Base-by-base conservation (phyloP, 1,140 invertebrate genomes). In the Monomorium pharaonis region DNA sequence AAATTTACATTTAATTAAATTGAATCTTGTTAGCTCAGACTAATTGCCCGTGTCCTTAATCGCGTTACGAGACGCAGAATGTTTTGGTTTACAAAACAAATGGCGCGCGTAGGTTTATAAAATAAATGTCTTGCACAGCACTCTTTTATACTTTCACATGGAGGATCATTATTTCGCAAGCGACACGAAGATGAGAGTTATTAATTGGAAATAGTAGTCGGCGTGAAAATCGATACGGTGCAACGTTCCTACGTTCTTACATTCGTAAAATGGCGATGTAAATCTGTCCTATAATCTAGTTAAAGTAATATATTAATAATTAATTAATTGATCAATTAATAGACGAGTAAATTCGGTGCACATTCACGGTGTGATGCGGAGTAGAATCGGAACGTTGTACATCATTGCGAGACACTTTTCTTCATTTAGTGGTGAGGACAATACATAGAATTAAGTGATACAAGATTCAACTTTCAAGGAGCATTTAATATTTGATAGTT, bases 121-220 rank as follows among this genome's bases (percentile, higher is more conserved):
- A n/a, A n/a, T n/a, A n/a, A n/a, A n/a, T n/a, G n/a, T 9, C n/a
- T 67, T 33, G 37, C n/a, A 16, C 21, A 16, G 21, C 51, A 5
- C 7, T 21, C 51, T 74, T 72, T n/a, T n/a, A n/a, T 58, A 44
- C 24, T 44, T 47, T 83, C 24, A 16, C 9, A n/a, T 24, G 44
- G 16, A 18, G n/a, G 24, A 10, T 58, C 37, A 47, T 74, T 69
- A 58, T 47, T 37, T 47, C 18, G 21, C 67, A 54, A 56, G 49
- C 65, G 62, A 27, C 30, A 60, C 21, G 67, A 83, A 74, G 37
- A 60, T 24, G 67, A 83, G 51, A 58, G 42, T 74, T 42, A 72
- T 72, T 83, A 83, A 74, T 83, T 74, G 67, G 54, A 47, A 58
- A 83, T 30, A 60, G 37, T 74, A 47, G 37, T 83, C 67, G 78